These are phyloP conservation scores for Acanthoscelides obtectus DNA, from an alignment of 2,888 invertebrate species.

Conservation along the genomic window DNA sequence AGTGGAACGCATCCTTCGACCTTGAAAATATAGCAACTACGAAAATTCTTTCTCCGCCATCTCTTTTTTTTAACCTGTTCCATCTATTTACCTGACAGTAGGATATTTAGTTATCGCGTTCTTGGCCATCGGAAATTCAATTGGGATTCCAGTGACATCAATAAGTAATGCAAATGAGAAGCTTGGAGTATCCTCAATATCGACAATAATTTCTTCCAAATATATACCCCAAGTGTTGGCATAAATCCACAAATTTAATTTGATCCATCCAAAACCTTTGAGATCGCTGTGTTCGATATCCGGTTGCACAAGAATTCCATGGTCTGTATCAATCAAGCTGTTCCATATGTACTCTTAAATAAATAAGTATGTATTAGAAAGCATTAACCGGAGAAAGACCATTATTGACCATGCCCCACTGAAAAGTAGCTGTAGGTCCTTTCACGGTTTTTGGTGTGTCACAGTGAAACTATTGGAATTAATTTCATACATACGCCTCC, in stretches of 20 bases:
- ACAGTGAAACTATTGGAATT: too few species aligned
- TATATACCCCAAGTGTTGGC: slow-evolving; percentile 50
- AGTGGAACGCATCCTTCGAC: too few species aligned
- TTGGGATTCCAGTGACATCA: slow-evolving; percentile 42
- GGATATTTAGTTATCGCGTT: slow-evolving; percentile 33
- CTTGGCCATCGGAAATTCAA: slow-evolving; percentile 42
- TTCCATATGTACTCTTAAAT: slow-evolving; percentile 32
- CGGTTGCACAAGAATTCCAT: slow-evolving; percentile 41
- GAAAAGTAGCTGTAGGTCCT: too few species aligned
- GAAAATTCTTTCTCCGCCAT: too few species aligned
- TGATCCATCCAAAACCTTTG: slow-evolving; percentile 28
- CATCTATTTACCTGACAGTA: slow-evolving; percentile 35
- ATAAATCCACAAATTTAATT: slow-evolving; percentile 43
- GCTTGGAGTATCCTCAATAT: slow-evolving; percentile 39
- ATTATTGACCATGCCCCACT: too few species aligned
- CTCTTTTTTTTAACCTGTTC: too few species aligned
- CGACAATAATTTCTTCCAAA: slow-evolving; percentile 44
- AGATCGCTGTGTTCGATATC: slow-evolving; percentile 32
- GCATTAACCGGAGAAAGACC: too few species aligned
- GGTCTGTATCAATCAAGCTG: slow-evolving; percentile 28
- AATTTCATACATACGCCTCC: too few species aligned
- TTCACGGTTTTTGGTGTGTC: too few species aligned
- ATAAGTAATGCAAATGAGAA: slow-evolving; percentile 42
- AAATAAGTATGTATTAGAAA: not conserved
- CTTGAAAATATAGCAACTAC: too few species aligned